Conservation (phyloP, 2,888 invertebrate species). For the Phengaris arion region DNA sequence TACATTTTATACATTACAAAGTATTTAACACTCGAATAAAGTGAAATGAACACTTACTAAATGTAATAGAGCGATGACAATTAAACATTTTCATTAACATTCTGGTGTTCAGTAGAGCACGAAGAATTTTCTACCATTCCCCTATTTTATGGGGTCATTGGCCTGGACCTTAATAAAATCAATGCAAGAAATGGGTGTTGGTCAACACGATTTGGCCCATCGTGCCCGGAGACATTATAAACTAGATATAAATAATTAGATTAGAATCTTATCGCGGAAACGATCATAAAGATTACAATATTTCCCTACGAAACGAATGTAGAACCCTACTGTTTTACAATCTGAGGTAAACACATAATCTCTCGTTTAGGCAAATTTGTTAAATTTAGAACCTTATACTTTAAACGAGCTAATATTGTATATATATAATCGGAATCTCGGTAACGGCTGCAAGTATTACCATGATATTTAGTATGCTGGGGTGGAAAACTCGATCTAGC, state of each 20-base stretch:
- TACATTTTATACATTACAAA: no score
- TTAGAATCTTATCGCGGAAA: neutral
- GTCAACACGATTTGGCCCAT: conserved; percentile 9
- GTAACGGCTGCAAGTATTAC: no score
- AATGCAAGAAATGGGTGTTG: conserved; percentile 32
- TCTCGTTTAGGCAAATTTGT: no score
- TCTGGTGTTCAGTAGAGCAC: neutral
- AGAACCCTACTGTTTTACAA: neutral
- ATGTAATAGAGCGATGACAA: neutral
- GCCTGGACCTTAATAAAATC: conserved; percentile 33
- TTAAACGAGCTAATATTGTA: no score
- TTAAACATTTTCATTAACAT: neutral
- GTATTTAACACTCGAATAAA: neutral
- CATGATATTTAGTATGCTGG: no score
- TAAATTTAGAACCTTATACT: no score
- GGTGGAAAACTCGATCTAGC: no score
- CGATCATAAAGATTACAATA: neutral
- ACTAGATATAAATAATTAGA: neutral
- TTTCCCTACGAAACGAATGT: neutral
- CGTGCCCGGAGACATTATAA: neutral
- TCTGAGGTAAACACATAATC: no score
- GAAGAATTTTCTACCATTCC: conserved; percentile 17
- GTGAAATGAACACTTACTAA: neutral
- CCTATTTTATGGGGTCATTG: conserved; percentile 32
- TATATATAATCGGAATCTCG: no score